Percentiles rank a stretch among this genome's conserved stretches.
Conservation (phyloP, 37 sponge, comb jelly and placozoan species). For the Haliclona indistincta region DNA sequence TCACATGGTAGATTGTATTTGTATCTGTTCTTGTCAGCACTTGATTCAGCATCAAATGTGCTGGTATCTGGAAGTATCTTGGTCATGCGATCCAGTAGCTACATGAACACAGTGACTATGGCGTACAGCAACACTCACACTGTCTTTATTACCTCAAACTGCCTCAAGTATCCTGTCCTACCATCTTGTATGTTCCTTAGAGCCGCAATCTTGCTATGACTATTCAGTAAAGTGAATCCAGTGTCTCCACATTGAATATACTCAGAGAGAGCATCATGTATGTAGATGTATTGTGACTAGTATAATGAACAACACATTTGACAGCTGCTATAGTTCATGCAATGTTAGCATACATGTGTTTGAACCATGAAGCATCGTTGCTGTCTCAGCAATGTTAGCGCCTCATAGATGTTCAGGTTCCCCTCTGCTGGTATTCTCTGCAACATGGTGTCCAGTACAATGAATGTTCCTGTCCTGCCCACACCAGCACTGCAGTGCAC, state of each 20-base stretch:
- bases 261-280: slow-evolving; percentile 68
- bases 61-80: too few relatives aligned
- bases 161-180: slow-evolving; percentile 24
- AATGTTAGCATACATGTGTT: slow-evolving; percentile 79
- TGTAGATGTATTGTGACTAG: slow-evolving; percentile 57
- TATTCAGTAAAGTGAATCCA: not conserved
- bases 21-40: too few relatives aligned
- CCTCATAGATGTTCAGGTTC: slow-evolving; percentile 60
- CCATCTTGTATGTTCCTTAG: not conserved
- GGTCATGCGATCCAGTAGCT: too few relatives aligned
- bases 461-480: slow-evolving; percentile 84
- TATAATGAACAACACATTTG: too few relatives aligned
- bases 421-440: slow-evolving; percentile 54
- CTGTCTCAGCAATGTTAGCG: slow-evolving; percentile 48
- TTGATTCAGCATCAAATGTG: too few relatives aligned
- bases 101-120: too few relatives aligned
- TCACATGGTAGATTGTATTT: too few relatives aligned
- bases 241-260: slow-evolving; percentile 59
- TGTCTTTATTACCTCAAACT: slow-evolving; percentile 28
- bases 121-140: too few relatives aligned
- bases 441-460: slow-evolving; percentile 75
- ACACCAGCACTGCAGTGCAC: slow-evolving; percentile 94
- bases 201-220: not conserved
- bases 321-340: too few relatives aligned
- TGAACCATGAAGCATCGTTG: slow-evolving; percentile 74